Evolutionary conservation across 1,140 invertebrate species (phyloP), one percentile per base, ranked within the genome.

Genomic region (Drusus annulatus): DNA sequence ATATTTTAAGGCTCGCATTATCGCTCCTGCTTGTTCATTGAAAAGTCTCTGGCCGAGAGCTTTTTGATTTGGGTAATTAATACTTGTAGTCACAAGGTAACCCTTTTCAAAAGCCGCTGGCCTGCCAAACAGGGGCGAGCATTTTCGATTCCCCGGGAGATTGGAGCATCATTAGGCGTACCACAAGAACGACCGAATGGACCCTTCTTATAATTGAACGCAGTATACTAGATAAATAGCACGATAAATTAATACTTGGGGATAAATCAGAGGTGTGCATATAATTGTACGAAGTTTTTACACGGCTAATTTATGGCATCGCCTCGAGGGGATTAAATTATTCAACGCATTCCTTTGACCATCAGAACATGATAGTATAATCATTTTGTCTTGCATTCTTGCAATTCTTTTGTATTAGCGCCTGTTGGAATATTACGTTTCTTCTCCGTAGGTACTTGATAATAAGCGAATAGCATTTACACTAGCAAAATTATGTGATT

Each of bases 41-140:
- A 69, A 69, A 69, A 50, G 31, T 50, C 28, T 28, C 4, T n/a
- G 21, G 13, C 62, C 15, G 65, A 50, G 65, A 45, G 65, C 36
- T 50, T 25, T 69, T 69, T 69, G 65, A 69, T 69, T 69, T 69
- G 65, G 65, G 65, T 69, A 69, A 69, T 69, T 69, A 69, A 69
- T 69, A 69, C 65, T 19, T n/a, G 65, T 25, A n/a, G 23, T 51
- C 21, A 28, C 16, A 28, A 31, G 62, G 62, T 21, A 58, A 28
- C 60, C 60, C 23, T 16, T 63, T 16, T 23, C n/a, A n/a, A 56
- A 56, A 56, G 62, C 25, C 25, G 62, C 54, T 63, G 21, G 62
- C 21, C 16, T 15, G 16, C 21, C 8, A 25, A 21, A 63, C 7
- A 31, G 62, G 36, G 62, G 62, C 62, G 62, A 63, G 10, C 62